phyloP scores from a whole-genome alignment of 2,888 invertebrate genomes.

The Aquatica leii region DNA sequence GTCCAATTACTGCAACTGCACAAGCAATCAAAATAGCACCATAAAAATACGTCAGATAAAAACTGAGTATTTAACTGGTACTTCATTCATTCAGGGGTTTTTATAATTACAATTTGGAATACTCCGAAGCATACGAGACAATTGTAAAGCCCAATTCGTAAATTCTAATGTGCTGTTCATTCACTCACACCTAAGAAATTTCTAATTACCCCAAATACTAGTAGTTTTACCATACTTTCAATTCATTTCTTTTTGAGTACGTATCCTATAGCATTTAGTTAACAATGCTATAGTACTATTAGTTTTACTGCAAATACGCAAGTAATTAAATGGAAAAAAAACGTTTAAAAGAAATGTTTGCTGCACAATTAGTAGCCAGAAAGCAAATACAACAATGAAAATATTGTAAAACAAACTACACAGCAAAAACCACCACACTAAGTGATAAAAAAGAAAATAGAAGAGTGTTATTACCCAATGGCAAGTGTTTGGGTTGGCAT shows the following conservation, averaged over 20 bases:
- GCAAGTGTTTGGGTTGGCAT: slow-evolving; percentile 68
- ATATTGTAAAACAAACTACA: slow-evolving; percentile 12
- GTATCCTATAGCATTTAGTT: too few relatives aligned
- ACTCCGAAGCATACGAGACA: not conserved
- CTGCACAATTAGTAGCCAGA: too few relatives aligned
- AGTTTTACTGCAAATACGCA: too few relatives aligned
- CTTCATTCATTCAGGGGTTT: slow-evolving; percentile 36
- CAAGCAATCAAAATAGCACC: slow-evolving; percentile 48
- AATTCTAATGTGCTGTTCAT: not conserved
- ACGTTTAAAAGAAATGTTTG: too few relatives aligned
- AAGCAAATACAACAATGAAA: too few relatives aligned
- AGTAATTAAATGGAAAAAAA: too few relatives aligned
- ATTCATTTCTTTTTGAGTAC: too few relatives aligned
- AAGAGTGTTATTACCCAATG: slow-evolving; percentile 72
- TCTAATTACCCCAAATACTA: too few relatives aligned
- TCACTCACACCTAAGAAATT: not conserved
- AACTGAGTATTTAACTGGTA: slow-evolving; percentile 31
- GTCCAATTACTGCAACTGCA: slow-evolving; percentile 65
- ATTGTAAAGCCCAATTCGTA: slow-evolving; percentile 10
- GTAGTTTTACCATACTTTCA: too few relatives aligned
- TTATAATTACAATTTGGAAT: slow-evolving; percentile 17
- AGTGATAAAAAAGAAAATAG: slow-evolving; percentile 4
- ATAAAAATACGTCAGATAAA: slow-evolving; percentile 34
- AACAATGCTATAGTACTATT: too few relatives aligned
- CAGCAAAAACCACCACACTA: slow-evolving; percentile 50